phyloP scores from a whole-genome alignment of 2,888 invertebrate genomes.

The Autographa pulchrina region DNA sequence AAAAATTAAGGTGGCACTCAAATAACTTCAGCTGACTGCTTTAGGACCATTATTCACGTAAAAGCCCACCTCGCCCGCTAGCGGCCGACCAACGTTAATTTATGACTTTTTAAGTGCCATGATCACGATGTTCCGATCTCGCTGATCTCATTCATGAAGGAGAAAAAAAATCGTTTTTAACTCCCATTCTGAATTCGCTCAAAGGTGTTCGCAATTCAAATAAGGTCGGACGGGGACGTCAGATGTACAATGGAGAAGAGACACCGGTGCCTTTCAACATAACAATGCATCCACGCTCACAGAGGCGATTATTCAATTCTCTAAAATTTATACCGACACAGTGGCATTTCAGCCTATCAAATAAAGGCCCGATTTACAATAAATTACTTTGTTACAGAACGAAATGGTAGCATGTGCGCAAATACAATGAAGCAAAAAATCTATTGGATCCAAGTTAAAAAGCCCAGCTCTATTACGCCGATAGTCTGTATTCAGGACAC shows the following conservation, averaged over 20 bases:
- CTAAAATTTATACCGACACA: slow-evolving; percentile 30
- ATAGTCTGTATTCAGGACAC: slow-evolving; percentile 53
- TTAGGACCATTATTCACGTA: slow-evolving; percentile 75
- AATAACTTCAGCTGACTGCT: slow-evolving; percentile 62
- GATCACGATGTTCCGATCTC: slow-evolving; percentile 75
- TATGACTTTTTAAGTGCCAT: slow-evolving; percentile 82
- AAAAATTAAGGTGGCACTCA: slow-evolving; percentile 58
- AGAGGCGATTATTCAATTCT: slow-evolving; percentile 40
- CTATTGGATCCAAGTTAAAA: slow-evolving; percentile 45
- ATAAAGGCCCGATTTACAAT: slow-evolving; percentile 19
- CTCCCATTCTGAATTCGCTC: slow-evolving; percentile 48
- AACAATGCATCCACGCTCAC: slow-evolving; percentile 40
- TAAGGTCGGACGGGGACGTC: slow-evolving; percentile 34
- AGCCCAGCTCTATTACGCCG: slow-evolving; percentile 45
- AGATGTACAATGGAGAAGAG: slow-evolving; percentile 39
- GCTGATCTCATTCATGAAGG: slow-evolving; percentile 67
- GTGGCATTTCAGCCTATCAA: slow-evolving; percentile 29
- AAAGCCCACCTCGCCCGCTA: slow-evolving; percentile 69
- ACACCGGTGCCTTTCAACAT: slow-evolving; percentile 31
- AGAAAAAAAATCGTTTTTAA: slow-evolving; percentile 66
- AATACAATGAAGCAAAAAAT: slow-evolving; percentile 43
- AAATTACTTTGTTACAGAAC: slow-evolving; percentile 31
- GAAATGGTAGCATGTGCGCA: slow-evolving; percentile 34
- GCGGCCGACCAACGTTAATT: slow-evolving; percentile 76
- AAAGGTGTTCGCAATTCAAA: slow-evolving; percentile 49